Conservation (phyloP, 2,888 invertebrate genomes). For the Acanthosepion pharaonis region DNA sequence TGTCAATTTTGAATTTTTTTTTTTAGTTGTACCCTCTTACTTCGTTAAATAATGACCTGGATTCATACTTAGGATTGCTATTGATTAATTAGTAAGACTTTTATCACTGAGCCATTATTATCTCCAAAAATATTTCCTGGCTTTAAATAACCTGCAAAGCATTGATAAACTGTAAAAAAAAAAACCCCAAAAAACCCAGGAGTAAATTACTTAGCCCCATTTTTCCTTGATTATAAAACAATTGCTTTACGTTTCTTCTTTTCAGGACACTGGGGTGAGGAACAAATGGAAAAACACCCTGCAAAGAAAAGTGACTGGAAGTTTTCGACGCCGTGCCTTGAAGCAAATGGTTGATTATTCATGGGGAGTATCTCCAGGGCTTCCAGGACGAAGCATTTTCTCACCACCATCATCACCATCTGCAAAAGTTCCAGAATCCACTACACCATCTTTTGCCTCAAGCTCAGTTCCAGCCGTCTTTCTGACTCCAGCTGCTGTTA, state of each 20-base stretch:
- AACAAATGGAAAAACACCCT: constrained; percentile 45
- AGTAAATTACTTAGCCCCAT: too few relatives aligned
- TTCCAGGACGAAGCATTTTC: not conserved
- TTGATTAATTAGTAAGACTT: too few relatives aligned
- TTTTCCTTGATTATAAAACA: too few relatives aligned
- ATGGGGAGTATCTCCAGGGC: not conserved
- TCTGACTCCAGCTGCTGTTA: not conserved
- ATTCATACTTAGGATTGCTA: too few relatives aligned
- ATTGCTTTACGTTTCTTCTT: not conserved
- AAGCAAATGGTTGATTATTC: constrained; percentile 45
- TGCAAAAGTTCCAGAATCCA: not conserved
- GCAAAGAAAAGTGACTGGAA: constrained; percentile 43
- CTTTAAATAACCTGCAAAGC: too few relatives aligned
- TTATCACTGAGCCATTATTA: too few relatives aligned
- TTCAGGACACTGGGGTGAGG: not conserved
- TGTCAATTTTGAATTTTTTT: too few relatives aligned
- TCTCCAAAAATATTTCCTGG: too few relatives aligned
- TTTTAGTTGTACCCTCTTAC: too few relatives aligned
- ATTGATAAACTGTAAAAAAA: too few relatives aligned
- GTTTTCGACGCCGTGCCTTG: not conserved
- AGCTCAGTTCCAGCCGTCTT: not conserved
- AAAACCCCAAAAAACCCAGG: too few relatives aligned
- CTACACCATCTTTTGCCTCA: not conserved
- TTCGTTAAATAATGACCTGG: too few relatives aligned
- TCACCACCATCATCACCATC: not conserved